Evolutionary conservation across 2,888 invertebrate genomes (phyloP).

Genomic region (Lumbricus terrestris): DNA sequence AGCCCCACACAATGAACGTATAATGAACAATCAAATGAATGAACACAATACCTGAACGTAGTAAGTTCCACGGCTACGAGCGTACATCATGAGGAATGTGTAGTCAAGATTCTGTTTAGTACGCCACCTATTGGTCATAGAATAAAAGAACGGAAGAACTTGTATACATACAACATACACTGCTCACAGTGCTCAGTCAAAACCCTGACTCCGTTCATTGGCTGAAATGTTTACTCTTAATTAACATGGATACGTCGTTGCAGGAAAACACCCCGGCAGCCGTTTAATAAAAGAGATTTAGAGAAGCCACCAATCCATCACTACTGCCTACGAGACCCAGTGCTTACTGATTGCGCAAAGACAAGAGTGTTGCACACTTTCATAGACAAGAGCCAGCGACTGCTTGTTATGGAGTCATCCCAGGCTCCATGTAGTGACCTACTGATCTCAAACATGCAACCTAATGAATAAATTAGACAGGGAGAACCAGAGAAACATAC

Average conservation of each 20-base stretch:
- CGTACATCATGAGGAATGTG: conserved; percentile 90
- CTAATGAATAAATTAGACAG: neutral
- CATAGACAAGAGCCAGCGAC: too few species aligned
- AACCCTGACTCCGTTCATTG: neutral
- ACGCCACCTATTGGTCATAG: conserved; percentile 69
- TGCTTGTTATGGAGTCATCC: too few species aligned
- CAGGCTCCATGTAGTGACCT: too few species aligned
- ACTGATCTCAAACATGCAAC: too few species aligned
- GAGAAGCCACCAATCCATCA: neutral
- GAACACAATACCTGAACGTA: conserved; percentile 67
- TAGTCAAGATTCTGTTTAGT: conserved; percentile 93
- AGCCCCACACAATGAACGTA: neutral
- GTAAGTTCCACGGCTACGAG: conserved; percentile 80
- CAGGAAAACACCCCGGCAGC: neutral
- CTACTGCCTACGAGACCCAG: too few species aligned
- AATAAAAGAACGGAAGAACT: neutral
- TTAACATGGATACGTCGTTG: neutral
- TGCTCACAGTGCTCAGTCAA: neutral
- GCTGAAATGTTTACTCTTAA: neutral
- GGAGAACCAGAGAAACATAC: neutral
- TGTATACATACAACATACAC: neutral
- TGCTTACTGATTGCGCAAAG: too few species aligned
- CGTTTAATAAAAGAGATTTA: neutral
- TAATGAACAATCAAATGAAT: neutral
- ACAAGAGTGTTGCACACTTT: too few species aligned